phyloP scores from a whole-genome alignment of 1,140 invertebrate genomes.

The Caligus rogercresseyi region DNA sequence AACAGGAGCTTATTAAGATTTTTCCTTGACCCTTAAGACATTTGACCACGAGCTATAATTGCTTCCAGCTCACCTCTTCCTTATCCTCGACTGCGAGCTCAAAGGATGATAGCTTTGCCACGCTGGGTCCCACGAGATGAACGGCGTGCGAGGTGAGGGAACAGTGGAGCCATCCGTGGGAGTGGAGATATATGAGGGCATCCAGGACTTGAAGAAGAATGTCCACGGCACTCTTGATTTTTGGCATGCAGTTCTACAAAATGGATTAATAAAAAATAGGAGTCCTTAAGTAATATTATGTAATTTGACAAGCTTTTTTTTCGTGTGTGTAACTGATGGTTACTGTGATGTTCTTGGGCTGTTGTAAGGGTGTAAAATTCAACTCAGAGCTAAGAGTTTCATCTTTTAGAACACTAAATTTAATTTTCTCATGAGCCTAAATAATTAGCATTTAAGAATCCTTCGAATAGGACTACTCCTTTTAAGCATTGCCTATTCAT shows the following conservation, averaged over 20 bases:
- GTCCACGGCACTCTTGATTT: slow-evolving; percentile 23
- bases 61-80: slow-evolving; percentile 24
- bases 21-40: too few species aligned
- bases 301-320: slow-evolving; percentile 8
- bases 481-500: too few species aligned
- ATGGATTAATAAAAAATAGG: slow-evolving; percentile 15
- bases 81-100: slow-evolving; percentile 30
- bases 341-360: too few species aligned
- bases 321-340: too few species aligned
- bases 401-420: too few species aligned
- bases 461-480: too few species aligned
- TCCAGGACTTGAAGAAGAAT: slow-evolving; percentile 29
- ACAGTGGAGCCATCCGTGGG: slow-evolving; percentile 30
- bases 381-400: too few species aligned
- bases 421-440: too few species aligned
- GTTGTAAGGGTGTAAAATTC: too few species aligned
- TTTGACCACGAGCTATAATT: too few species aligned
- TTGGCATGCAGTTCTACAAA: slow-evolving; percentile 19
- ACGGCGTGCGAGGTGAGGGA: slow-evolving; percentile 33
- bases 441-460: too few species aligned
- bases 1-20: too few species aligned
- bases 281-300: slow-evolving; percentile 18
- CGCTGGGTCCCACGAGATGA: slow-evolving; percentile 27
- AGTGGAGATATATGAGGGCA: slow-evolving; percentile 32
- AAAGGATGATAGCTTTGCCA: slow-evolving; percentile 31